These are phyloP conservation scores for Netelia virgata DNA, from an alignment of 2,888 invertebrate species.

Conservation along the genomic window DNA sequence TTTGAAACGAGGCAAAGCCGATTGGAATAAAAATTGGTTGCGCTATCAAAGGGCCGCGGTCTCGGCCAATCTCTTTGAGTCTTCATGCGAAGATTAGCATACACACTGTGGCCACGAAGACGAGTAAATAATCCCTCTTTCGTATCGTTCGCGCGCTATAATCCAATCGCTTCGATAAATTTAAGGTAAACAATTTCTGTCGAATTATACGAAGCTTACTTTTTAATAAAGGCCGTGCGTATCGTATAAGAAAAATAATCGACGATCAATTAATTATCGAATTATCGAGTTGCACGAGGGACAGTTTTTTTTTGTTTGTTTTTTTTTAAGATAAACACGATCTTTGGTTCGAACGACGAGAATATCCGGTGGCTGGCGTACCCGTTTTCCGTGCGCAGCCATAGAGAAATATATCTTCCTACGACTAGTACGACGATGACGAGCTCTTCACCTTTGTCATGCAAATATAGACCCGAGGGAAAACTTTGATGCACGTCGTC, in stretches of 20 bases:
- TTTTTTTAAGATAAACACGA: too few relatives aligned
- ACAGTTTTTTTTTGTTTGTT: too few relatives aligned
- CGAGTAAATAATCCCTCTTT: neutral
- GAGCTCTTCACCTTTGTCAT: constrained; percentile 54
- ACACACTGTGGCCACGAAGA: neutral
- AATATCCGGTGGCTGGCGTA: constrained; percentile 5
- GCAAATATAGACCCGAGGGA: constrained; percentile 55
- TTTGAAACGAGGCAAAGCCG: constrained; percentile 56
- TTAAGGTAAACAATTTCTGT: too few relatives aligned
- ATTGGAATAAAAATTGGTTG: constrained; percentile 51
- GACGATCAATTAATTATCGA: too few relatives aligned
- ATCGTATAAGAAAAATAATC: too few relatives aligned
- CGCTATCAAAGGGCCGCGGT: constrained; percentile 1
- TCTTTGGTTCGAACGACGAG: neutral
- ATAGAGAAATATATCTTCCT: neutral
- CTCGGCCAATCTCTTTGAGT: neutral
- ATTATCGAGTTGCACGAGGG: too few relatives aligned
- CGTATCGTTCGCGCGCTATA: constrained; percentile 28
- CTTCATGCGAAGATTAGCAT: neutral
- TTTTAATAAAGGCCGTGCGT: too few relatives aligned
- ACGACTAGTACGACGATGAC: constrained; percentile 30
- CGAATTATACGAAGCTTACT: too few relatives aligned
- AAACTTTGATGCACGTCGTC: constrained; percentile 49
- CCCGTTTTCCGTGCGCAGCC: neutral
- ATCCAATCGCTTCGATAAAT: neutral